phyloP scores from a whole-genome alignment of 2,113 vertebrate genomes.

The Hyperoodon ampullatus region DNA sequence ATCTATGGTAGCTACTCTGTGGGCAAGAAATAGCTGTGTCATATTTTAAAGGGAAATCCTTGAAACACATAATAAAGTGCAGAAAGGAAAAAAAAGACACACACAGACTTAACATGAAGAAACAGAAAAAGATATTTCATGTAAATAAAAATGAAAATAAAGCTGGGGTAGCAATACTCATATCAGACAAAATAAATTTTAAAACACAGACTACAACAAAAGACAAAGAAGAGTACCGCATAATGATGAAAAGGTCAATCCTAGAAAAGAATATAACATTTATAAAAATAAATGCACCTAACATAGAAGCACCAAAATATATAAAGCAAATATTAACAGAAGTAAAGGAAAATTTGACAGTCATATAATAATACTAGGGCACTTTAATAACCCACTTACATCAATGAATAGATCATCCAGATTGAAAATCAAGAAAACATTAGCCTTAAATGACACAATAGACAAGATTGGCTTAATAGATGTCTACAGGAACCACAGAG shows the following conservation, averaged over 20 bases:
- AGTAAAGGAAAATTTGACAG: neutral
- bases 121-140: neutral
- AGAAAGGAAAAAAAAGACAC: neutral
- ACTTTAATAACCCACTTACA: neutral
- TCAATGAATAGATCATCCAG: neutral
- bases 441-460: neutral
- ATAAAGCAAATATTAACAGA: neutral
- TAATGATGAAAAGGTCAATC: neutral
- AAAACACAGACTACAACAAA: neutral
- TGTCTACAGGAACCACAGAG: no score
- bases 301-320: neutral
- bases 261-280: neutral
- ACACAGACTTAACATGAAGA: neutral
- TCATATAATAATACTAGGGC: neutral
- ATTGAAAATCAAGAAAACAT: neutral
- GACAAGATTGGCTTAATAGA: neutral
- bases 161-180: neutral
- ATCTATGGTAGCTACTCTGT: neutral
- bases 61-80: slow-evolving; percentile 43
- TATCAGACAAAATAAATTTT: neutral
- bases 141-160: neutral
- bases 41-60: slow-evolving; percentile 57
- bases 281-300: neutral
- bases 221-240: neutral
- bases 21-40: slow-evolving; percentile 14